These are phyloP conservation scores for Notocelia uddmanniana DNA, from an alignment of 2,888 invertebrate genomes.

Conservation along the genomic window DNA sequence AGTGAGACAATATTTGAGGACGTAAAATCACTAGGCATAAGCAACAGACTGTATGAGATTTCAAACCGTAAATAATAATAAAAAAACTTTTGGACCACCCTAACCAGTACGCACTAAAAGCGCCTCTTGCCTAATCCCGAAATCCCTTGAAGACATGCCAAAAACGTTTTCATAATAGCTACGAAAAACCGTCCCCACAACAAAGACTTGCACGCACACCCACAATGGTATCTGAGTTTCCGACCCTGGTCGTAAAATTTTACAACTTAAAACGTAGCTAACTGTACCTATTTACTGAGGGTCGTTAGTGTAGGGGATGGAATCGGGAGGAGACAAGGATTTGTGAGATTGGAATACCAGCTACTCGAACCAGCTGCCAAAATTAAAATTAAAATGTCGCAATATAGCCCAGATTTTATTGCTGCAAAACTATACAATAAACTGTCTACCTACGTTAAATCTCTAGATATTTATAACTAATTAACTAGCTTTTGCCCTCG, in stretches of 20 bases:
- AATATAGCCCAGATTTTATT: no score
- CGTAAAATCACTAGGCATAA: no score
- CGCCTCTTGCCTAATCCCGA: background rate
- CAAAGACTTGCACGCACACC: background rate
- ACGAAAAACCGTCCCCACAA: background rate
- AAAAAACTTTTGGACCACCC: no score
- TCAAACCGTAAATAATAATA: no score
- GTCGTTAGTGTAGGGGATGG: constrained; percentile 21
- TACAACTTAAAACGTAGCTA: constrained; percentile 56
- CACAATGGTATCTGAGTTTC: constrained; percentile 29
- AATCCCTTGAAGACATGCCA: background rate
- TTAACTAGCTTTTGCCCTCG: no score
- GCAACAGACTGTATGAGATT: no score
- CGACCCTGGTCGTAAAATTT: constrained; percentile 57
- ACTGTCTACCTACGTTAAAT: no score
- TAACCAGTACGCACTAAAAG: background rate
- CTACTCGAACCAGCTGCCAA: no score
- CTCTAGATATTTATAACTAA: no score
- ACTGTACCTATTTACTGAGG: constrained; percentile 51
- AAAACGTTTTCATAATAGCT: constrained; percentile 6
- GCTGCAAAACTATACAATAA: no score
- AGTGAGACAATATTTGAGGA: no score
- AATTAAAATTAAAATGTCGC: no score
- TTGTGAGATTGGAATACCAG: background rate
- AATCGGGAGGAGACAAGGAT: background rate